Evolutionary conservation across 2,888 invertebrate genomes (phyloP).

Genomic region (Acleris sparsana): DNA sequence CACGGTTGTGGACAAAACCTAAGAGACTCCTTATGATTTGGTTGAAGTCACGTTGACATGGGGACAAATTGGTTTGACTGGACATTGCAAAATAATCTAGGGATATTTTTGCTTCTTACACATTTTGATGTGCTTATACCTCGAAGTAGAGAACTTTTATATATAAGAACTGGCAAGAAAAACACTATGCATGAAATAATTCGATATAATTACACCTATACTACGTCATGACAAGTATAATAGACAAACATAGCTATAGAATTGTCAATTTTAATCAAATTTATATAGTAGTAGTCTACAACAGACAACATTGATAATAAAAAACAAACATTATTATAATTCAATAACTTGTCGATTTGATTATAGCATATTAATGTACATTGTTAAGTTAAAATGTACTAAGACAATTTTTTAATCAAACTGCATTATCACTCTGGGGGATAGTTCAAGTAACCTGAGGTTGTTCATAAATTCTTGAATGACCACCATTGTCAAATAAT

Average conservation of each 20-base stretch:
- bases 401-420: conserved; percentile 18
- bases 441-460: conserved; percentile 27
- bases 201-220: conserved; percentile 34
- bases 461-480: conserved; percentile 20
- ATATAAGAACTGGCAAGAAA: background rate
- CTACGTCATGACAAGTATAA: conserved; percentile 34
- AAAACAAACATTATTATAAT: conserved; percentile 30
- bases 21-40: too few relatives aligned
- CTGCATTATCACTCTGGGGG: conserved; percentile 30
- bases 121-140: too few relatives aligned
- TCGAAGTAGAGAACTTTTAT: background rate
- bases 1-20: too few relatives aligned
- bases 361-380: conserved; percentile 29
- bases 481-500: conserved; percentile 25
- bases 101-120: too few relatives aligned
- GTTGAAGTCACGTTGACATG: too few relatives aligned
- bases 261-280: conserved; percentile 35
- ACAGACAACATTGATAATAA: conserved; percentile 32
- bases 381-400: conserved; percentile 28
- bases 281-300: conserved; percentile 28
- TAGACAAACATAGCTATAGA: conserved; percentile 33
- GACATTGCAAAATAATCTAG: too few relatives aligned
- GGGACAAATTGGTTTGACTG: too few relatives aligned
- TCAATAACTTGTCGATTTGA: conserved; percentile 29
- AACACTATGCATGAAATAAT: conserved; percentile 19